These are phyloP conservation scores for Candoia aspera DNA, from an alignment of 2,113 vertebrate species.

Conservation along the genomic window DNA sequence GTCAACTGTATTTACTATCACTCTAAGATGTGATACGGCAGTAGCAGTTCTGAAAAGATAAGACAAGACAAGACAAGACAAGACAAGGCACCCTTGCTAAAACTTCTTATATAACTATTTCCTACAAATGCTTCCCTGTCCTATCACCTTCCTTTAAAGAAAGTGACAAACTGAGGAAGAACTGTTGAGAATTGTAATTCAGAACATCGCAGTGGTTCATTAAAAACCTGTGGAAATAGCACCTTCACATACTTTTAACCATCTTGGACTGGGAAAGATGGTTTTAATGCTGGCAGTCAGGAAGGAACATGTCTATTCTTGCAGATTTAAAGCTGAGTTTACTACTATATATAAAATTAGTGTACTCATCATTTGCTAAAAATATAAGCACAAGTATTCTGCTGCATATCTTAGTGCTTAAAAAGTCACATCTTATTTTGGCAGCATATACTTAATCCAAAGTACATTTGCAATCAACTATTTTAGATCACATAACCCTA, in stretches of 20 bases:
- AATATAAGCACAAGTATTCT: slow-evolving; percentile 8
- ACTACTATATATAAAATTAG: slow-evolving; percentile 12
- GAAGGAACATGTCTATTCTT: neutral
- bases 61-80: too few relatives aligned
- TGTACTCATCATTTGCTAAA: slow-evolving; percentile 3
- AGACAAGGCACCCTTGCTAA: neutral
- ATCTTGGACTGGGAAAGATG: neutral
- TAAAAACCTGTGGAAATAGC: neutral
- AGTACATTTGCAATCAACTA: slow-evolving; percentile 32
- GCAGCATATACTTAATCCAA: slow-evolving; percentile 8
- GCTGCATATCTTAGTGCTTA: neutral
- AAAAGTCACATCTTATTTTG: slow-evolving; percentile 7
- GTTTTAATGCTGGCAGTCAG: neutral
- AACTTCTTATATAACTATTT: neutral
- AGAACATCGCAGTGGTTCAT: neutral
- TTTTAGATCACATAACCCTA: slow-evolving; percentile 44
- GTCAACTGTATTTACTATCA: neutral
- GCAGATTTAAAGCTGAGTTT: slow-evolving; percentile 16
- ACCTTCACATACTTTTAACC: neutral
- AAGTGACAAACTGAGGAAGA: neutral
- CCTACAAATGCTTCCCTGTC: neutral
- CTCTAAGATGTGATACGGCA: neutral
- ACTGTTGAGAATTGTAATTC: neutral
- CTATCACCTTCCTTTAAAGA: neutral
- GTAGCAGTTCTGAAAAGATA: neutral